Percentiles rank a stretch among this genome's conserved stretches.
Evolutionary conservation across 2,113 vertebrate genomes (phyloP).

Genomic region (Ameiurus melas): DNA sequence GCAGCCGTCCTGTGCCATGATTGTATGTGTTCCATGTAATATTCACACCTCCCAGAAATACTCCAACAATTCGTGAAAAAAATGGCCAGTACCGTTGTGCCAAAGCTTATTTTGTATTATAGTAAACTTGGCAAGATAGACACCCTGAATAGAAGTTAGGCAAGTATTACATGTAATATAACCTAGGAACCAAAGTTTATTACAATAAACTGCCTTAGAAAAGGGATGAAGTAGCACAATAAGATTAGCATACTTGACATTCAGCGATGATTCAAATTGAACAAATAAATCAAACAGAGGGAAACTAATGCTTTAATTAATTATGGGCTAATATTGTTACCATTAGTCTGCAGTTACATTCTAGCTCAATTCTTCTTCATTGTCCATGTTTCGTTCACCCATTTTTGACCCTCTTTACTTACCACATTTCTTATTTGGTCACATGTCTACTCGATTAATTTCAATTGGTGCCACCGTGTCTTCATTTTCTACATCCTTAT

Average conservation of each 20-base stretch:
- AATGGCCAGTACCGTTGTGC: not conserved
- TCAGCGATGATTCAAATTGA: not conserved
- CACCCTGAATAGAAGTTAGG: not conserved
- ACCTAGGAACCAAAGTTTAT: not conserved
- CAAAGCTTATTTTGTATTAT: not conserved
- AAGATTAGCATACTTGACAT: not conserved
- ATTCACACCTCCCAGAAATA: no score
- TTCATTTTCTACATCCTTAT: not conserved
- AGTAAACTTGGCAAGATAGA: not conserved
- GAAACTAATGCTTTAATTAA: not conserved
- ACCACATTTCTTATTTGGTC: not conserved
- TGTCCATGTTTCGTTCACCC: not conserved
- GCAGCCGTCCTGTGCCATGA: no score
- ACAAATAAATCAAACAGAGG: not conserved
- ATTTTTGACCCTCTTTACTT: not conserved
- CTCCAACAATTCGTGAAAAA: no score
- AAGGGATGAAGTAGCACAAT: not conserved
- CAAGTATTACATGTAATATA: not conserved
- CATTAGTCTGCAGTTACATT: not conserved
- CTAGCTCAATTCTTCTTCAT: not conserved
- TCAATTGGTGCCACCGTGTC: not conserved
- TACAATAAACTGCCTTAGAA: not conserved
- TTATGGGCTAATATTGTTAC: not conserved
- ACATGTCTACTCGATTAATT: not conserved
- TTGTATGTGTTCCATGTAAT: no score